Evolutionary conservation across 2,888 invertebrate species (phyloP), one percentile per base, ranked within the genome.

Genomic region (Meghimatium bilineatum): DNA sequence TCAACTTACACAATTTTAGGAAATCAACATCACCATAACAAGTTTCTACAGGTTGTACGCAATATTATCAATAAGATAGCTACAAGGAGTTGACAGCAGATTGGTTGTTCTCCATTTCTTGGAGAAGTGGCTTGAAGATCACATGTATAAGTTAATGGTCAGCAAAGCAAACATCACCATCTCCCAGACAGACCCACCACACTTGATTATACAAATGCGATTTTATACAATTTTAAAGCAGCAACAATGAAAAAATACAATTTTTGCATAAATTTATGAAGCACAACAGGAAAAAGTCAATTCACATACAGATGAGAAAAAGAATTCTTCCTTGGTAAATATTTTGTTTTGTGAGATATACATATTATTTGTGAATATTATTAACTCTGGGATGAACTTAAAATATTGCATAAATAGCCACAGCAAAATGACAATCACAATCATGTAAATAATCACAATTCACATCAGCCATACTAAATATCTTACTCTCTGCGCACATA

Each of bases 381-480:
- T 8, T 72, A 72, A 2, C 10, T 72, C 49, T 72, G n/a, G 49
- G 72, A 72, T 72, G 49, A 72, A 49, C n/a, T n/a, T 44, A 17
- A 66, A 66, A 66, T 66, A 72, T 72, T 72, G 72, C 72, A 72
- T 72, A 72, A 72, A n/a, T 72, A 44, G n/a, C n/a, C 44, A 44
- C 26, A 26, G n/a, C n/a, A n/a, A n/a, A 44, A 72, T 14, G 44
- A 29, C 44, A 44, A 72, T 72, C 72, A 72, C 72, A 49, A 72
- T 1, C 44, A 49, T 44, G 49, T 26, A 1, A 72, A 72, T n/a
- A 26, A 49, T 44, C n/a, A 72, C 38, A 49, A 38, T 14, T 49
- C 23, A 72, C 72, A 72, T 32, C 32, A 32, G n/a, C 44, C 49
- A 49, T 72, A 49, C 29, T n/a, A 44, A 72, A n/a, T 72, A 72